Percentiles rank a stretch among this genome's conserved stretches.
These are phyloP conservation scores for Oxygymnocypris stewartii DNA, from an alignment of 2,113 vertebrate genomes.

Conservation along the genomic window DNA sequence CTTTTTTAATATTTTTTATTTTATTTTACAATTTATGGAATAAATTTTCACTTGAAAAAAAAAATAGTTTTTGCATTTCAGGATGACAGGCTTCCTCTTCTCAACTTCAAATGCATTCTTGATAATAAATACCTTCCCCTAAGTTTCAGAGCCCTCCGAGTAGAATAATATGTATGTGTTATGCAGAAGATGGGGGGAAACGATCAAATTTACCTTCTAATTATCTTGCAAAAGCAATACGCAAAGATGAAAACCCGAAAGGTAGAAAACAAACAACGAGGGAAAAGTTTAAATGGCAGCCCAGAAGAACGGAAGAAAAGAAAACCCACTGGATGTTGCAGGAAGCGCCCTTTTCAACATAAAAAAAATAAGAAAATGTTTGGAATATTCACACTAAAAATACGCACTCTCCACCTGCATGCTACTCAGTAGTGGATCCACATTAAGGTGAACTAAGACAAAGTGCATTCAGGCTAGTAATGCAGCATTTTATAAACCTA, in stretches of 20 bases:
- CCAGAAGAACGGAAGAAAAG: not conserved
- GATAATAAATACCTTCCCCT: slow-evolving; percentile 69
- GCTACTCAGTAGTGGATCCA: slow-evolving; percentile 60
- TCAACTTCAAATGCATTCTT: slow-evolving; percentile 56
- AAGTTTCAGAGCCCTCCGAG: slow-evolving; percentile 44
- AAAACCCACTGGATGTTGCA: not conserved
- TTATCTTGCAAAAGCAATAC: slow-evolving; percentile 41
- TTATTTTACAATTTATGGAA: slow-evolving; percentile 76
- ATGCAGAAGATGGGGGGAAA: slow-evolving; percentile 44
- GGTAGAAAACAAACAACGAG: slow-evolving; percentile 9
- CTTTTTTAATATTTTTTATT: slow-evolving; percentile 2
- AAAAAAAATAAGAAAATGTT: slow-evolving; percentile 21
- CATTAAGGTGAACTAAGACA: slow-evolving; percentile 56
- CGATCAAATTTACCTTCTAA: slow-evolving; percentile 1
- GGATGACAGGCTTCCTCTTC: slow-evolving; percentile 50
- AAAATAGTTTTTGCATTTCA: slow-evolving; percentile 57
- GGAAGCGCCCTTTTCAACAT: slow-evolving; percentile 35
- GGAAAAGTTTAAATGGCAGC: slow-evolving; percentile 11
- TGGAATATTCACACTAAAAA: slow-evolving; percentile 45
- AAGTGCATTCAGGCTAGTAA: slow-evolving; percentile 58
- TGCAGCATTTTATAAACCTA: slow-evolving; percentile 57
- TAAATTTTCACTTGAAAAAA: slow-evolving; percentile 72
- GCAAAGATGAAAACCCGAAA: not conserved
- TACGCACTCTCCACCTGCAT: slow-evolving; percentile 55
- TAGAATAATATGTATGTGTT: slow-evolving; percentile 51